These are phyloP conservation scores for Neodiprion lecontei DNA, from an alignment of 1,140 invertebrate genomes.

Conservation along the genomic window DNA sequence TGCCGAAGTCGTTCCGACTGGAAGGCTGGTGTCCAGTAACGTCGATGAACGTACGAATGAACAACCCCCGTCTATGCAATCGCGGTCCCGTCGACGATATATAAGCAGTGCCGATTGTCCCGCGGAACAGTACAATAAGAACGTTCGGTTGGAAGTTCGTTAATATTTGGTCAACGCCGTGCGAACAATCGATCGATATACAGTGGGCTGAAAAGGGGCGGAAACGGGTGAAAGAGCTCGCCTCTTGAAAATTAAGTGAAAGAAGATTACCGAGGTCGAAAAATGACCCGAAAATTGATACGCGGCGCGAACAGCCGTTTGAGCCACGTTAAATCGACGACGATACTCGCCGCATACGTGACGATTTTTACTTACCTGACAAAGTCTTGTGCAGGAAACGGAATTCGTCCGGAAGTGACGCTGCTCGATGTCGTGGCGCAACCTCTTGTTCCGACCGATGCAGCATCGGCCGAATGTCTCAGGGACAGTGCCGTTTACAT, in stretches of 20 bases:
- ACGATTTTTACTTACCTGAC: background rate
- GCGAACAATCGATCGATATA: too few species aligned
- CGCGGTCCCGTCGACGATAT: background rate
- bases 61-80: background rate
- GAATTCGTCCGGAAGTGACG: conserved; percentile 30
- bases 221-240: too few species aligned
- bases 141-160: background rate
- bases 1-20: too few species aligned
- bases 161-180: background rate
- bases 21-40: too few species aligned
- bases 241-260: too few species aligned
- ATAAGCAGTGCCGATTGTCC: conserved; percentile 4
- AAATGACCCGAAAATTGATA: too few species aligned
- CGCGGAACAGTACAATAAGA: background rate
- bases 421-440: conserved; percentile 33
- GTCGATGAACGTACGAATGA: background rate
- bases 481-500: conserved; percentile 38
- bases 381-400: background rate
- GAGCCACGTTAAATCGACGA: too few species aligned
- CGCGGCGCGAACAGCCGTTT: too few species aligned
- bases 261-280: too few species aligned
- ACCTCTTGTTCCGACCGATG: conserved; percentile 36
- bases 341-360: too few species aligned
- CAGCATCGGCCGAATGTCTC: conserved; percentile 33
- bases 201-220: too few species aligned